Percentiles rank a stretch among this genome's conserved stretches.
phyloP scores from a whole-genome alignment of 1,140 invertebrate species.

The Bombus waltoni region DNA sequence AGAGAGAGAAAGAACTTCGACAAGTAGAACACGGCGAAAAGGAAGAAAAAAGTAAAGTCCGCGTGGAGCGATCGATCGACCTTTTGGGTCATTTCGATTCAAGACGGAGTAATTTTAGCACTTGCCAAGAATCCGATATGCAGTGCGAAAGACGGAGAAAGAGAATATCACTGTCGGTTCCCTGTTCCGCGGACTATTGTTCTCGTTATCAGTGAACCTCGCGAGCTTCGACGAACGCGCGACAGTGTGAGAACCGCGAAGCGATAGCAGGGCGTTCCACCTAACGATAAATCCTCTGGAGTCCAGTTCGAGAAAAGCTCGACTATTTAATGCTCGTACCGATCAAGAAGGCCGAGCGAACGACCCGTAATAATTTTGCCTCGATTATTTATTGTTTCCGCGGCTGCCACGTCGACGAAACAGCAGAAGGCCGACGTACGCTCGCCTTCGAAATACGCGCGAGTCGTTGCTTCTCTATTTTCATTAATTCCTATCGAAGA shows the following conservation, averaged over 20 bases:
- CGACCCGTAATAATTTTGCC: constrained; percentile 38
- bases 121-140: constrained; percentile 17
- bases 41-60: background rate
- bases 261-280: constrained; percentile 78
- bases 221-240: background rate
- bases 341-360: constrained; percentile 36
- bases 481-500: background rate
- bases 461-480: background rate
- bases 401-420: background rate
- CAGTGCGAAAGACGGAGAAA: background rate
- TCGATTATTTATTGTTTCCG: constrained; percentile 25
- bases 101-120: constrained; percentile 38
- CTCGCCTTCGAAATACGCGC: background rate
- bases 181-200: constrained; percentile 9
- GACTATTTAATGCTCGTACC: constrained; percentile 46
- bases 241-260: constrained; percentile 59
- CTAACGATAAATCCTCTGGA: constrained; percentile 72
- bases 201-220: background rate
- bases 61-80: constrained; percentile 19
- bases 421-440: background rate
- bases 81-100: constrained; percentile 41
- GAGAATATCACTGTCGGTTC: background rate
- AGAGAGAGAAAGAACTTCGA: too few species aligned
- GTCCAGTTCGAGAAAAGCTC: constrained; percentile 39
- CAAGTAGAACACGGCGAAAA: background rate